A percentile compares a stretch with the other conserved stretches of the same genome.
Conservation (phyloP, 2,113 vertebrate species). For the Gallinago undulata region DNA sequence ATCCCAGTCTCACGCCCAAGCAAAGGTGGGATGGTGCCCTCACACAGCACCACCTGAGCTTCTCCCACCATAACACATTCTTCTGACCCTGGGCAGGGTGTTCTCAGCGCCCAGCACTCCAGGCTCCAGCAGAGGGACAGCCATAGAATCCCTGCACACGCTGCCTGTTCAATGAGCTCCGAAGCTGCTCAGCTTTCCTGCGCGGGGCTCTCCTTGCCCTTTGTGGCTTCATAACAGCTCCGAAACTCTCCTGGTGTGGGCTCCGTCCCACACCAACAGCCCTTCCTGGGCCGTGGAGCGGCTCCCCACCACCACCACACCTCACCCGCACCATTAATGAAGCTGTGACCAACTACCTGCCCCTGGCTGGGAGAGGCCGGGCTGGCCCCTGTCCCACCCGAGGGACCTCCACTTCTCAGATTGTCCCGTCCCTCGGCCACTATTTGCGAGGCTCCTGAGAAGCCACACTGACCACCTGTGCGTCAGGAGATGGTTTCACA, state of each 20-base stretch:
- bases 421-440: neutral
- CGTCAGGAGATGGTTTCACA: neutral
- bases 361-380: fast-evolving
- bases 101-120: fast-evolving
- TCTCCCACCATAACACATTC: neutral
- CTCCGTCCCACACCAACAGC: fast-evolving
- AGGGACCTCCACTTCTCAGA: fast-evolving
- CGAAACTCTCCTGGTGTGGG: fast-evolving
- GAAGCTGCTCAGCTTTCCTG: neutral
- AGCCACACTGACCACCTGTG: fast-evolving
- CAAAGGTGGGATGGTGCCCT: neutral
- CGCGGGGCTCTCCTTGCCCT: fast-evolving
- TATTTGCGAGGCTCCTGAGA: fast-evolving
- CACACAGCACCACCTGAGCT: fast-evolving
- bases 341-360: neutral
- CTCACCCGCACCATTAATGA: fast-evolving
- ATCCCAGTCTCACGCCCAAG: neutral
- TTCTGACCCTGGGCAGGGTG: fast-evolving
- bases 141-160: fast-evolving
- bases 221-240: fast-evolving
- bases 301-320: fast-evolving
- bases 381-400: too few relatives aligned
- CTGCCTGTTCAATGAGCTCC: fast-evolving
- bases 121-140: fast-evolving
- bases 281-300: fast-evolving